These are phyloP conservation scores for Arenaria interpres DNA, from an alignment of 2,113 vertebrate genomes.

Conservation along the genomic window DNA sequence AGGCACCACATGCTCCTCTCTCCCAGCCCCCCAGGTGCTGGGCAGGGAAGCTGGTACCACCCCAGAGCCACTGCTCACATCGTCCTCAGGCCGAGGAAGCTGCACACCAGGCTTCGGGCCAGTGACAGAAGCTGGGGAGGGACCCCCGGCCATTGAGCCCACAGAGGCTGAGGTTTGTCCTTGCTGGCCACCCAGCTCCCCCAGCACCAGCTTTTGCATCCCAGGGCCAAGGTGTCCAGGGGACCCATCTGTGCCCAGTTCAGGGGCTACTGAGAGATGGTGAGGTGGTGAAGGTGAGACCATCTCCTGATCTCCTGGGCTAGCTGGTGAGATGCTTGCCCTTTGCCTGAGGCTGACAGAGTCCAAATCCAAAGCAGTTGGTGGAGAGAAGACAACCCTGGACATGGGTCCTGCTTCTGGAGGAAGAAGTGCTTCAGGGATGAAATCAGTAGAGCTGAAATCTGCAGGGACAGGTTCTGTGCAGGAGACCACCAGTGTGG, in stretches of 20 bases:
- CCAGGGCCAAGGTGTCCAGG: neutral
- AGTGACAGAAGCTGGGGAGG: neutral
- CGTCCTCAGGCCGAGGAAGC: neutral
- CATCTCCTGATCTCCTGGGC: neutral
- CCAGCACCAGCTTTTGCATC: neutral
- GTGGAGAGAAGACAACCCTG: neutral
- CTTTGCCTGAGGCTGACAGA: neutral
- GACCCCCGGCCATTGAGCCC: rapidly evolving
- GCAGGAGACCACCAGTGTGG: neutral
- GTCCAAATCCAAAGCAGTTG: neutral
- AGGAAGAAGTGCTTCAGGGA: neutral
- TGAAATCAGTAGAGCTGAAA: neutral
- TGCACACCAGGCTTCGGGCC: neutral
- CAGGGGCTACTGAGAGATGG: neutral
- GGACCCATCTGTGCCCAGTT: neutral
- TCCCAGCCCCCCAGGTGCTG: neutral
- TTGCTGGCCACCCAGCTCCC: neutral
- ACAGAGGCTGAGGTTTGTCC: neutral
- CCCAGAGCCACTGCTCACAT: neutral
- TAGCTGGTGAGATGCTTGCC: neutral
- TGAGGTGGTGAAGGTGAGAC: neutral
- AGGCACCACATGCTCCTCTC: rapidly evolving
- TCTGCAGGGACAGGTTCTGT: neutral
- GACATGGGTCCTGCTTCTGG: neutral
- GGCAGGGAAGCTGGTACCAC: neutral